These are phyloP conservation scores for Steinernema khuongi DNA, from an alignment of 1,140 invertebrate species.

Conservation along the genomic window DNA sequence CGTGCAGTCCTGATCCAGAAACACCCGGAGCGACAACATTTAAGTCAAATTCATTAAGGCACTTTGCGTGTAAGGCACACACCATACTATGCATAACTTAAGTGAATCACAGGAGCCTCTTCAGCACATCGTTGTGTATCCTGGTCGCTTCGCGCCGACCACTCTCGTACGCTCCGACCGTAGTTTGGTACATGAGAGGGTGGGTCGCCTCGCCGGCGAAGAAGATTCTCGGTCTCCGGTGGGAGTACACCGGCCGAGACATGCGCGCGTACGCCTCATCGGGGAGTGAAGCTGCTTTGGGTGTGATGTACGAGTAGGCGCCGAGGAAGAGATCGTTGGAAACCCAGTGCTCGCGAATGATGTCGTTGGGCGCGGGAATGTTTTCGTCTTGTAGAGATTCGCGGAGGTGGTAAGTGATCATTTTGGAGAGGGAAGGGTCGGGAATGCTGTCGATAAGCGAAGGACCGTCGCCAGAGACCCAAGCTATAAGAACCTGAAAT, in stretches of 20 bases:
- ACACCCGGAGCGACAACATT: too few relatives aligned
- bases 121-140: slow-evolving; percentile 6
- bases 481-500: slow-evolving; percentile 25
- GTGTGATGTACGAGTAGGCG: slow-evolving; percentile 33
- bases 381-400: slow-evolving; percentile 29
- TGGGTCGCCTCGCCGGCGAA: slow-evolving; percentile 37
- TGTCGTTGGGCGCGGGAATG: slow-evolving; percentile 29
- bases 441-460: slow-evolving; percentile 30
- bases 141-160: slow-evolving; percentile 26
- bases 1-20: too few relatives aligned
- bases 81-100: too few relatives aligned
- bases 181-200: slow-evolving; percentile 33
- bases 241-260: neutral
- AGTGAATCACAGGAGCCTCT: neutral
- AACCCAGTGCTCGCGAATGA: slow-evolving; percentile 27
- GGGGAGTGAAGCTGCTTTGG: neutral
- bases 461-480: slow-evolving; percentile 35
- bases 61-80: neutral
- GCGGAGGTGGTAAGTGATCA: slow-evolving; percentile 27
- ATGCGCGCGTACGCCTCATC: neutral
- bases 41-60: slow-evolving; percentile 9
- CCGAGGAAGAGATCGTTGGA: slow-evolving; percentile 36
- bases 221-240: slow-evolving; percentile 1
- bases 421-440: slow-evolving; percentile 21
- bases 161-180: slow-evolving; percentile 28